Conservation (phyloP, 2,888 invertebrate genomes). For the Fissipunctia ypsillon region DNA sequence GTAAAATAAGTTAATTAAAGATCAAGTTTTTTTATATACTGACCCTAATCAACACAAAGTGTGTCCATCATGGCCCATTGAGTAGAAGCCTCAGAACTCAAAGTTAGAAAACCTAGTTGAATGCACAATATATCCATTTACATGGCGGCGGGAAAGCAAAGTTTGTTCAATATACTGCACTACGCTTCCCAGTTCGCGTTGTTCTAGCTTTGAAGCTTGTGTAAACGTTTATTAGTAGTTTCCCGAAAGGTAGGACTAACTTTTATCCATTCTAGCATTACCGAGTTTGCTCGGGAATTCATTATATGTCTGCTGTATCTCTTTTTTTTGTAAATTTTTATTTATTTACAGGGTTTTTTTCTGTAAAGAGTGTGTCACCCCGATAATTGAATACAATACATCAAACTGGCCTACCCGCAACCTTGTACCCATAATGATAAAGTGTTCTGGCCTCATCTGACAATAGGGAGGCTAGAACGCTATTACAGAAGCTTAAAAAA, state of each 20-base stretch:
- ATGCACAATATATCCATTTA: slow-evolving; percentile 46
- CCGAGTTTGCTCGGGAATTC: background rate
- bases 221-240: slow-evolving; percentile 49
- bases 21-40: too few relatives aligned
- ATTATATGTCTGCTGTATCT: background rate
- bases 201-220: slow-evolving; percentile 42
- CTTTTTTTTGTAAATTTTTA: too few relatives aligned
- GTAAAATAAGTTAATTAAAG: too few relatives aligned
- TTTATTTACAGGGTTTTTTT: too few relatives aligned
- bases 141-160: slow-evolving; percentile 17
- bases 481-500: too few relatives aligned
- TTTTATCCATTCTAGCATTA: slow-evolving; percentile 9
- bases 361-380: too few relatives aligned
- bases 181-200: slow-evolving; percentile 24
- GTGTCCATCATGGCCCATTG: slow-evolving; percentile 5
- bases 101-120: slow-evolving; percentile 23
- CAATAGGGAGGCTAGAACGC: too few relatives aligned
- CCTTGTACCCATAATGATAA: too few relatives aligned
- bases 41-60: background rate
- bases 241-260: slow-evolving; percentile 9
- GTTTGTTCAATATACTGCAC: slow-evolving; percentile 44
- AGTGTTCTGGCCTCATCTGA: too few relatives aligned
- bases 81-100: background rate
- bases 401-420: too few relatives aligned
- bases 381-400: too few relatives aligned